Percentiles rank a stretch among this genome's conserved stretches.
These are phyloP conservation scores for Nymphalis c-album DNA, from an alignment of 2,888 invertebrate genomes.

Conservation along the genomic window DNA sequence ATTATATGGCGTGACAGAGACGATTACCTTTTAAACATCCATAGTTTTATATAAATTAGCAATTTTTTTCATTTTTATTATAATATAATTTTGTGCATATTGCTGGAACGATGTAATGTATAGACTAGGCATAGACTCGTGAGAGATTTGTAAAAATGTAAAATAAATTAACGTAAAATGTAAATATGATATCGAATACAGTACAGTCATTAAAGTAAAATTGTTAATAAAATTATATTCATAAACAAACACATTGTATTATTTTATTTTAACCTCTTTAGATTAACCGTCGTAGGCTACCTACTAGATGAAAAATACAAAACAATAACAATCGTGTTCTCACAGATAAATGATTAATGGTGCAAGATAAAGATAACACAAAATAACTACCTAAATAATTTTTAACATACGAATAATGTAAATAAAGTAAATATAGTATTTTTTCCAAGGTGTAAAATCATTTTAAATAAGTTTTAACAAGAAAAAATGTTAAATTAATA, in stretches of 20 bases:
- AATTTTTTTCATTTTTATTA: constrained; percentile 18
- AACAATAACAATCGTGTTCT: too few relatives aligned
- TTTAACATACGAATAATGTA: too few relatives aligned
- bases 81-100: constrained; percentile 33
- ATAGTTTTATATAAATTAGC: constrained; percentile 22
- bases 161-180: constrained; percentile 68
- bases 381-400: too few relatives aligned
- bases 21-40: not conserved
- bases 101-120: constrained; percentile 31
- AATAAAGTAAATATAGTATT: too few relatives aligned
- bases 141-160: constrained; percentile 79
- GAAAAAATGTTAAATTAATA: too few relatives aligned
- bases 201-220: constrained; percentile 81
- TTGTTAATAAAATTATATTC: constrained; percentile 82
- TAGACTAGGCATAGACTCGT: constrained; percentile 51
- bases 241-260: constrained; percentile 70
- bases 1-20: not conserved
- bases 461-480: too few relatives aligned
- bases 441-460: too few relatives aligned
- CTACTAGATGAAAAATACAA: too few relatives aligned
- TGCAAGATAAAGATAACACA: too few relatives aligned
- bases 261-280: constrained; percentile 34
- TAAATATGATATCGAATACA: constrained; percentile 80
- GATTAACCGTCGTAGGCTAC: not conserved
- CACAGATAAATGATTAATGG: too few relatives aligned